phyloP scores from a whole-genome alignment of 2,888 invertebrate genomes.

The Fragum fragum region DNA sequence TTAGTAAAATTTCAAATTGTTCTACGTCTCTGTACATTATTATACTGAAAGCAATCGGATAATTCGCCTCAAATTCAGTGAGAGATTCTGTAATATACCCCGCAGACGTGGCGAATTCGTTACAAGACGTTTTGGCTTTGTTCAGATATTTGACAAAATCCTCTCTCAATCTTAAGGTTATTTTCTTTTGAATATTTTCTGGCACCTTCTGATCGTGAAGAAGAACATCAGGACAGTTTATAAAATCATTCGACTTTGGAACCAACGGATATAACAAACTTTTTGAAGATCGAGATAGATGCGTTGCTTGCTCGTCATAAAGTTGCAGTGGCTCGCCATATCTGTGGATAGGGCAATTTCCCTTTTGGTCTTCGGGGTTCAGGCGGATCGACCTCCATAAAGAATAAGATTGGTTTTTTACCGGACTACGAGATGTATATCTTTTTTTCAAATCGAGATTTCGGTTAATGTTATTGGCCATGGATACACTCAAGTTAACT shows the following conservation, averaged over 20 bases:
- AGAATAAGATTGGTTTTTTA: too few relatives aligned
- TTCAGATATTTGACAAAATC: not conserved
- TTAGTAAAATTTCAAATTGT: not conserved
- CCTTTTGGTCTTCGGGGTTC: too few relatives aligned
- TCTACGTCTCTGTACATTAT: not conserved
- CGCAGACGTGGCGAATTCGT: not conserved
- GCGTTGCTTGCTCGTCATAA: not conserved
- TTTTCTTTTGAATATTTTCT: not conserved
- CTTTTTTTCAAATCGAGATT: too few relatives aligned
- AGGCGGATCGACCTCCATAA: too few relatives aligned
- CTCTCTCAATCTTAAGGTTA: not conserved
- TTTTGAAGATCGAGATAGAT: not conserved
- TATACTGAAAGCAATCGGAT: conserved; percentile 11
- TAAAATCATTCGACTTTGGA: not conserved
- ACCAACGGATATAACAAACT: not conserved
- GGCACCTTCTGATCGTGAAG: not conserved
- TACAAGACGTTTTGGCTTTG: not conserved
- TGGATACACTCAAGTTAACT: too few relatives aligned
- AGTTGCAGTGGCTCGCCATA: not conserved
- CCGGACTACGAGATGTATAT: too few relatives aligned
- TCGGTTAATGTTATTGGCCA: too few relatives aligned
- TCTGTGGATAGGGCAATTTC: too few relatives aligned
- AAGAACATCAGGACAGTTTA: not conserved
- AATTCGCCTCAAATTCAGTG: not conserved
- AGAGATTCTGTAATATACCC: not conserved